A percentile compares a stretch with the other conserved stretches of the same genome.
These are phyloP conservation scores for Tetragnatha versicolor DNA, from an alignment of 1,140 invertebrate genomes.

Conservation along the genomic window DNA sequence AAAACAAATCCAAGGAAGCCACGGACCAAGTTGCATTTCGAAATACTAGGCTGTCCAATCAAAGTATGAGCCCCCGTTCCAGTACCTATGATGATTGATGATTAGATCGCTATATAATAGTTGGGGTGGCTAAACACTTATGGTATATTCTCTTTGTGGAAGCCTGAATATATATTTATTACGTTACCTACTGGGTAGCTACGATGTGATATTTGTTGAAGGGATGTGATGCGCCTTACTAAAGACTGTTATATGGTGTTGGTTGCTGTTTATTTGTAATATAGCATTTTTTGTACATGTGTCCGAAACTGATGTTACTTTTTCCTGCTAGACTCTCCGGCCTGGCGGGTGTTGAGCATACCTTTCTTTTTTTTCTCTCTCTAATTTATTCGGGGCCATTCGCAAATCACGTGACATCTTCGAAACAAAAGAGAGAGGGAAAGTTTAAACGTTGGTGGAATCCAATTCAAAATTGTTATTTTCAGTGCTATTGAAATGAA, in stretches of 20 bases:
- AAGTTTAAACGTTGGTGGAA: too few relatives aligned
- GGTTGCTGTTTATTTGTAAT: conserved; percentile 55
- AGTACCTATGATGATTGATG: too few relatives aligned
- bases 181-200: conserved; percentile 52
- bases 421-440: too few relatives aligned
- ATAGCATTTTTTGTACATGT: conserved; percentile 48
- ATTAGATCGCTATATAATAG: too few relatives aligned
- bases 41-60: too few relatives aligned
- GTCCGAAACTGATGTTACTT: conserved; percentile 48
- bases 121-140: conserved; percentile 47
- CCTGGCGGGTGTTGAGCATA: too few relatives aligned
- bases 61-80: too few relatives aligned
- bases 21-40: too few relatives aligned
- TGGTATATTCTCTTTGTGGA: conserved; percentile 31
- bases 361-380: not conserved
- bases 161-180: conserved; percentile 51
- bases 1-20: too few relatives aligned
- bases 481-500: too few relatives aligned
- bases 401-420: not conserved
- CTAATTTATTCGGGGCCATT: conserved; percentile 2
- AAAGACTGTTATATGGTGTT: conserved; percentile 56
- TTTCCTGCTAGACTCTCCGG: too few relatives aligned
- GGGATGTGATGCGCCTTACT: conserved; percentile 50
- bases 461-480: too few relatives aligned
- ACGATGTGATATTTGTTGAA: conserved; percentile 55